Conservation (phyloP, 2,797 vertebrate genomes). For the Babyrousa celebensis region DNA sequence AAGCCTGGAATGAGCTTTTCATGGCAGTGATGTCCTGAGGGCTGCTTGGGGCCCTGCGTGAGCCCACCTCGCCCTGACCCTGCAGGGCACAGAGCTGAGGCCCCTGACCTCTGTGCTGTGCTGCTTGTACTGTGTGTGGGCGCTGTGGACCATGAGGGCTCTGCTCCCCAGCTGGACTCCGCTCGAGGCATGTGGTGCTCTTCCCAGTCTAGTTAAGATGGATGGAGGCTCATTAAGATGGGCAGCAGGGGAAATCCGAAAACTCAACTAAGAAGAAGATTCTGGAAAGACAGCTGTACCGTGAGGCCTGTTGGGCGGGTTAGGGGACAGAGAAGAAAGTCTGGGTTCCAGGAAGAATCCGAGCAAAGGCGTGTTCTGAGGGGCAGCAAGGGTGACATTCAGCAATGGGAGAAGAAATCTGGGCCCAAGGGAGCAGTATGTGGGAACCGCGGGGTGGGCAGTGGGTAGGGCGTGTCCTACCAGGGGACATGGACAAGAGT, state of each 20-base stretch:
- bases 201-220: too few relatives aligned
- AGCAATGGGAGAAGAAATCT: background rate
- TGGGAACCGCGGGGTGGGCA: accelerated
- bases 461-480: background rate
- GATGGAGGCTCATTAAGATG: too few relatives aligned
- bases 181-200: accelerated
- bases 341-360: background rate
- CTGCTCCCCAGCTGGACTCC: background rate
- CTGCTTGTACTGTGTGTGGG: accelerated
- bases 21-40: background rate
- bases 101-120: too few relatives aligned
- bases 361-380: too few relatives aligned
- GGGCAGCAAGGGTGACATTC: background rate
- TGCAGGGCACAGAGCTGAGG: background rate
- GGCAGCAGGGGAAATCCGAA: accelerated
- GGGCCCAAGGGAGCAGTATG: background rate
- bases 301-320: background rate
- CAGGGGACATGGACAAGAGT: too few relatives aligned
- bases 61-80: background rate
- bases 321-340: background rate
- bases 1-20: background rate
- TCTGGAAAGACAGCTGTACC: background rate
- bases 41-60: accelerated
- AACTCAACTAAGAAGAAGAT: background rate
- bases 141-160: accelerated